Evolutionary conservation across 2,797 vertebrate genomes (phyloP).

Genomic region (Agapornis canus): DNA sequence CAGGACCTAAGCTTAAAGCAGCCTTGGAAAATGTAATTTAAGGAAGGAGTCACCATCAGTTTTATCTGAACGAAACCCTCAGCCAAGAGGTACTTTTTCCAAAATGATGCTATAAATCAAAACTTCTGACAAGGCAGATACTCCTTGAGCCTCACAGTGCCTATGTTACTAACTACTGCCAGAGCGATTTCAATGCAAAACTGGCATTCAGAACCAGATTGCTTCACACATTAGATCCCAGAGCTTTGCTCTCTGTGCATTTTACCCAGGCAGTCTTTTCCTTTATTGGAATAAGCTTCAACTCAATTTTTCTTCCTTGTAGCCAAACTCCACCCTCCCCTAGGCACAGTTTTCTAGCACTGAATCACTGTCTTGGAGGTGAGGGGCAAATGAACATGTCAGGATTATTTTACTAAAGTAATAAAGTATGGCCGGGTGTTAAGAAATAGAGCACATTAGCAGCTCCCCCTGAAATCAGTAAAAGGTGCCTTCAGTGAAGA

Average conservation of each 20-base stretch:
- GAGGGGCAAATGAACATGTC: neutral
- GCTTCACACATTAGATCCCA: neutral
- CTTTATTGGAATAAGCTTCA: neutral
- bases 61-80: neutral
- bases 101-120: neutral
- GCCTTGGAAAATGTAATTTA: neutral
- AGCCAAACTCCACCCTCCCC: neutral
- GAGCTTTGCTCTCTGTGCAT: neutral
- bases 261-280: neutral
- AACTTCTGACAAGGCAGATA: neutral
- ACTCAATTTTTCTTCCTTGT: neutral
- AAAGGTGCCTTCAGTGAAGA: neutral
- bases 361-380: neutral
- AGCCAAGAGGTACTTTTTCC: neutral
- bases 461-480: neutral
- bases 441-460: neutral
- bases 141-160: neutral
- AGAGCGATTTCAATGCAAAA: neutral
- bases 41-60: neutral
- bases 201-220: neutral
- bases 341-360: neutral
- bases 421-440: neutral
- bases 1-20: neutral
- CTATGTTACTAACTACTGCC: neutral
- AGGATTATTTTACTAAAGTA: neutral